These are phyloP conservation scores for Sitta europaea DNA, from an alignment of 2,113 vertebrate species.

Conservation along the genomic window DNA sequence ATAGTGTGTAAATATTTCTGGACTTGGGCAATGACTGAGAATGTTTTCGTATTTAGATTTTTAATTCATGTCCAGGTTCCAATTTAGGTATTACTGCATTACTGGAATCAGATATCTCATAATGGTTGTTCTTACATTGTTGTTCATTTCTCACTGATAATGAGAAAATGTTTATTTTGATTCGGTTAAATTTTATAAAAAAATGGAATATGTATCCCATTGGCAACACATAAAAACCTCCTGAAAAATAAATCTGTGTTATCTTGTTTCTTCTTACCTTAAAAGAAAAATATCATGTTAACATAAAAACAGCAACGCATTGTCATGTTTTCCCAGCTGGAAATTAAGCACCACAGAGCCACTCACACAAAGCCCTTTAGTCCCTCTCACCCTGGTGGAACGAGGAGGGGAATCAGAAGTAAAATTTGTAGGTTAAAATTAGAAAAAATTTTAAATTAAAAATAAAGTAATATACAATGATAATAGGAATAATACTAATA, in stretches of 20 bases:
- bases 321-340: not conserved
- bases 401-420: not conserved
- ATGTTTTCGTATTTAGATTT: not conserved
- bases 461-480: not conserved
- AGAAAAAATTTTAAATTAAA: not conserved
- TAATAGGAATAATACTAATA: too few species aligned
- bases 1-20: not conserved
- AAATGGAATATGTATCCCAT: accelerated
- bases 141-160: not conserved
- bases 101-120: not conserved
- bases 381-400: accelerated
- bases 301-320: not conserved
- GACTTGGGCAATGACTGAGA: not conserved
- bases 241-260: not conserved
- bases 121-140: not conserved
- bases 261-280: not conserved
- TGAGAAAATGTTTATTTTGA: not conserved
- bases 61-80: not conserved
- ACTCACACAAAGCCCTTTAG: not conserved
- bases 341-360: not conserved
- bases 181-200: not conserved
- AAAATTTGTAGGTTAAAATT: not conserved
- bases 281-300: not conserved
- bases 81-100: not conserved
- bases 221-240: accelerated